Evolutionary conservation across 37 sponge, comb jelly and placozoan species (phyloP).

Genomic region (Beroe forskalii): DNA sequence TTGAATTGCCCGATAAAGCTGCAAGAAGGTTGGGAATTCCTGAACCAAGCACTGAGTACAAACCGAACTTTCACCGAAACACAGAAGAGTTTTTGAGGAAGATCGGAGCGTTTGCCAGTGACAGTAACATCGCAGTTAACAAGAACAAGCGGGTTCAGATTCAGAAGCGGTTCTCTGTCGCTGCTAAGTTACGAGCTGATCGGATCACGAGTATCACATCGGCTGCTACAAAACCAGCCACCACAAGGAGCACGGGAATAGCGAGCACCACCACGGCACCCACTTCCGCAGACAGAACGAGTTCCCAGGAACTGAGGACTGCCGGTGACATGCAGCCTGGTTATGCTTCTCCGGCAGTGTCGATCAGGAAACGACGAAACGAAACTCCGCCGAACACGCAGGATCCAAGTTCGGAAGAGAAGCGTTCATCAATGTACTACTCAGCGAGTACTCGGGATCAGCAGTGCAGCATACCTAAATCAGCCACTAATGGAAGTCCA

Average conservation of each 20-base stretch:
- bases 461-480: too few relatives aligned
- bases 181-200: background rate
- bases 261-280: too few relatives aligned
- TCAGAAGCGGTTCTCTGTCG: background rate
- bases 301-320: too few relatives aligned
- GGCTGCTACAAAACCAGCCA: background rate
- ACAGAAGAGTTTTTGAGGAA: constrained; percentile 17
- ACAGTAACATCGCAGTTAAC: background rate
- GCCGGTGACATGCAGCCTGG: too few relatives aligned
- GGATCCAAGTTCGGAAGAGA: background rate
- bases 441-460: too few relatives aligned
- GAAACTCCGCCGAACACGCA: background rate
- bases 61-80: background rate
- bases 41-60: background rate
- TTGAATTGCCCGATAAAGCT: background rate
- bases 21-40: background rate
- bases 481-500: too few relatives aligned
- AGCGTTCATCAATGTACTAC: too few relatives aligned
- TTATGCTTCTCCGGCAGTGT: too few relatives aligned
- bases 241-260: background rate
- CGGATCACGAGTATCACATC: background rate
- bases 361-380: background rate
- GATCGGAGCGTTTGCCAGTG: constrained; percentile 35
- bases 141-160: background rate
- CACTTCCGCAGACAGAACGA: too few relatives aligned